These are phyloP conservation scores for Macrotus californicus DNA, from an alignment of 2,113 vertebrate genomes.

Conservation along the genomic window DNA sequence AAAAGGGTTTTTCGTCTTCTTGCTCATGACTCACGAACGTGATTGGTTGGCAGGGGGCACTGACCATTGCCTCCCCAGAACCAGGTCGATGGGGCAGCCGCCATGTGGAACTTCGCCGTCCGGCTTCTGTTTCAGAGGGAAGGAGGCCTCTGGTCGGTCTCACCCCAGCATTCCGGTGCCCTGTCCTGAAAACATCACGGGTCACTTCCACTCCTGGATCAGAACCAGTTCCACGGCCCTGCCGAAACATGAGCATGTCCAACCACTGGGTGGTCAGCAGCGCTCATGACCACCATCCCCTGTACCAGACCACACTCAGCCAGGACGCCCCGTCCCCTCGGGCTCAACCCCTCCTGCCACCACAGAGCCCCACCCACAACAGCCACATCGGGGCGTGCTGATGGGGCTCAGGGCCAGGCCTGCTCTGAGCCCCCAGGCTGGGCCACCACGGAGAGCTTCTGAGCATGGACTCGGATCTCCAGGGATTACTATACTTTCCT, in stretches of 20 bases:
- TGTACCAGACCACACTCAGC: background rate
- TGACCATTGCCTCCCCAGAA: background rate
- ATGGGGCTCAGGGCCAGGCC: background rate
- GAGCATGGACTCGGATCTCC: background rate
- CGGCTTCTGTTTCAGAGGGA: background rate
- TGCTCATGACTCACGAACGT: fast-evolving
- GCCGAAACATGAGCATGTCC: background rate
- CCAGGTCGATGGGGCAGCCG: background rate
- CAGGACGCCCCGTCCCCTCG: background rate
- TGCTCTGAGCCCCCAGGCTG: background rate
- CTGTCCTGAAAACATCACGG: no score
- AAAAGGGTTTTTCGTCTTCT: background rate
- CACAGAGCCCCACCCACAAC: background rate
- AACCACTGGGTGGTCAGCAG: background rate
- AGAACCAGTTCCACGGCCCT: background rate
- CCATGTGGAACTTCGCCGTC: background rate
- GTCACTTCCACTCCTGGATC: background rate
- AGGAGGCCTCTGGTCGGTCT: background rate
- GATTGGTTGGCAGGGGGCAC: background rate
- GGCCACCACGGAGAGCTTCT: background rate
- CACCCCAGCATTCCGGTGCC: background rate
- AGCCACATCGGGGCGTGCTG: background rate
- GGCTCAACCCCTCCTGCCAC: background rate
- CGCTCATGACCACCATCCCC: background rate
- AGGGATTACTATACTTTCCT: background rate